Conservation (phyloP, 2,113 vertebrate species). For the Alosa alosa region DNA sequence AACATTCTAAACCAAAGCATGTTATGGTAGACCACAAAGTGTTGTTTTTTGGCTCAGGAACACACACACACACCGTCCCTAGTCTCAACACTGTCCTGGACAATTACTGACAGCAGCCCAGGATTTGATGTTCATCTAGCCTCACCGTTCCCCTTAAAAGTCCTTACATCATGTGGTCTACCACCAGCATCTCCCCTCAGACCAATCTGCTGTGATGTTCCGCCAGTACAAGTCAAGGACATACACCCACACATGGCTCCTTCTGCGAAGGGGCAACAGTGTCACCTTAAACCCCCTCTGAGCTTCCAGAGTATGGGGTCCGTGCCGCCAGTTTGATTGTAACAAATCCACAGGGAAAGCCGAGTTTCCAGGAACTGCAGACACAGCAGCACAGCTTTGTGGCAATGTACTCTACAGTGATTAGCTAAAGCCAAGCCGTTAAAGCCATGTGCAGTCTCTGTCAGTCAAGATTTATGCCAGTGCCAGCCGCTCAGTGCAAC, state of each 20-base stretch:
- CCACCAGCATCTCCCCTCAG: slow-evolving; percentile 32
- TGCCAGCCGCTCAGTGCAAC: neutral
- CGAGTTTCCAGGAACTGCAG: slow-evolving; percentile 46
- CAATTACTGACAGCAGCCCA: slow-evolving; percentile 45
- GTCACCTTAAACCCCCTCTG: slow-evolving; percentile 45
- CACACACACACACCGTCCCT: neutral
- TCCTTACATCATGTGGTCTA: slow-evolving; percentile 24
- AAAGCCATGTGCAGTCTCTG: slow-evolving; percentile 24
- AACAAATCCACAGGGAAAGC: slow-evolving; percentile 47
- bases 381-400: slow-evolving; percentile 54
- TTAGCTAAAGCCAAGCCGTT: slow-evolving; percentile 50
- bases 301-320: slow-evolving; percentile 41
- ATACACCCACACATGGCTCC: slow-evolving; percentile 35
- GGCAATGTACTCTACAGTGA: slow-evolving; percentile 54
- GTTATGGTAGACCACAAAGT: neutral
- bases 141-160: slow-evolving; percentile 45
- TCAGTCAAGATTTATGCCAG: slow-evolving; percentile 29
- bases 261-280: slow-evolving; percentile 45
- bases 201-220: slow-evolving; percentile 42
- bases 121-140: slow-evolving; percentile 61
- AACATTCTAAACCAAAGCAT: neutral
- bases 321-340: slow-evolving; percentile 47
- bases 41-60: neutral
- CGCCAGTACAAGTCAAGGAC: slow-evolving; percentile 54
- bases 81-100: neutral